Evolutionary conservation across 1,140 invertebrate species (phyloP).

Genomic region (Aphelenchoides avenae): DNA sequence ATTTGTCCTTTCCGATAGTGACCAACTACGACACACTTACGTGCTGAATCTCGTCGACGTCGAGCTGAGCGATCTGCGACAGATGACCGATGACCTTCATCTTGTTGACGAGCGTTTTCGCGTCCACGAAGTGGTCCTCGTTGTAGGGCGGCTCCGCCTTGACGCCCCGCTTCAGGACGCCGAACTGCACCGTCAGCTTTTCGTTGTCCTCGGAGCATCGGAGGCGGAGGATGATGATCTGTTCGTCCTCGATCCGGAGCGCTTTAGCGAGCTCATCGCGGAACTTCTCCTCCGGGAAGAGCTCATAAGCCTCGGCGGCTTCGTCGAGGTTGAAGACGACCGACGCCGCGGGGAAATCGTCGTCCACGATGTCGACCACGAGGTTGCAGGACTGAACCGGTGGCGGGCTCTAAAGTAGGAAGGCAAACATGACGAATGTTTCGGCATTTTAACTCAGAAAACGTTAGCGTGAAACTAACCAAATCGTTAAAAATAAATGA

Average conservation of each 20-base stretch:
- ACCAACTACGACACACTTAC: too few relatives aligned
- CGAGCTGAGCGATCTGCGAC: neutral
- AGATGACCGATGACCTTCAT: neutral
- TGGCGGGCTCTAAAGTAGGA: neutral
- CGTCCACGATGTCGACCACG: neutral
- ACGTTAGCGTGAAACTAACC: too few relatives aligned
- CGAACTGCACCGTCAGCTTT: neutral
- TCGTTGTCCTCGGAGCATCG: neutral
- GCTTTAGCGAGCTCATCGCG: too few relatives aligned
- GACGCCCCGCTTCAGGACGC: neutral
- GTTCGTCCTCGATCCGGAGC: too few relatives aligned
- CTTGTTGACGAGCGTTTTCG: neutral
- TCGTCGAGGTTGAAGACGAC: neutral
- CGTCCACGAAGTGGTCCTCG: neutral
- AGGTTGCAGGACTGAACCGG: neutral
- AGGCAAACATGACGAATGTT: too few relatives aligned
- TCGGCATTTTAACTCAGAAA: too few relatives aligned
- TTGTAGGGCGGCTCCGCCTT: neutral
- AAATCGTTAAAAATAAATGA: too few relatives aligned
- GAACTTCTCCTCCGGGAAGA: too few relatives aligned
- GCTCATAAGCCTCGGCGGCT: too few relatives aligned
- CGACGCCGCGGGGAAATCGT: neutral
- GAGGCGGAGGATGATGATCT: neutral
- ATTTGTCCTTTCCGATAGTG: too few relatives aligned
- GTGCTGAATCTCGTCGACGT: too few relatives aligned